Percentiles rank a stretch among this genome's conserved stretches.
Conservation (phyloP, 2,888 invertebrate species). For the Oeneis ivallda region DNA sequence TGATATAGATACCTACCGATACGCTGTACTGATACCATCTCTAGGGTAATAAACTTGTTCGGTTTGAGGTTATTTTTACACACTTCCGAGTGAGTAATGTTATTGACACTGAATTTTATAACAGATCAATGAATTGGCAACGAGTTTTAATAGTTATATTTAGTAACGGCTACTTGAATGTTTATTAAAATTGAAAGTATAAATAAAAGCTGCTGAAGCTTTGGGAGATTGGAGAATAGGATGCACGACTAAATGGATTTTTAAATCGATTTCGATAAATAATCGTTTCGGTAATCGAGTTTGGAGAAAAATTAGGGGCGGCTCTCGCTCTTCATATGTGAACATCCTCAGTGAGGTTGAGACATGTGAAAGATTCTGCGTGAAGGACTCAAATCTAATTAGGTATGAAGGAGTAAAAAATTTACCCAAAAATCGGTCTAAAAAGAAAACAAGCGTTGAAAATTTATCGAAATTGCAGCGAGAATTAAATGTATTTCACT, state of each 20-base stretch:
- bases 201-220: slow-evolving; percentile 41
- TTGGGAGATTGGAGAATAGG: slow-evolving; percentile 44
- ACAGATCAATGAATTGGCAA: slow-evolving; percentile 8
- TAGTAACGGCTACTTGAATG: background rate
- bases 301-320: slow-evolving; percentile 77
- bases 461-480: slow-evolving; percentile 8
- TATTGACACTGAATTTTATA: slow-evolving; percentile 15
- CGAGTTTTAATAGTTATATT: slow-evolving; percentile 14
- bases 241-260: slow-evolving; percentile 66
- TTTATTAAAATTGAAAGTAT: background rate
- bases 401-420: background rate
- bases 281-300: slow-evolving; percentile 78
- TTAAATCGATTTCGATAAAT: slow-evolving; percentile 78
- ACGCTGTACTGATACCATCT: slow-evolving; percentile 49
- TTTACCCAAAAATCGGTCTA: background rate
- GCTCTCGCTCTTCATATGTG: slow-evolving; percentile 70
- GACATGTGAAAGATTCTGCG: slow-evolving; percentile 32
- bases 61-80: slow-evolving; percentile 36
- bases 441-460: slow-evolving; percentile 6
- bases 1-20: slow-evolving; percentile 55
- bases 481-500: background rate
- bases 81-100: slow-evolving; percentile 28
- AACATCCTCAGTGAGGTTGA: slow-evolving; percentile 62
- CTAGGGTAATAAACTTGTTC: slow-evolving; percentile 46
- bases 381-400: background rate